Percentiles rank a stretch among this genome's conserved stretches.
These are phyloP conservation scores for Philopedon plagiatum DNA, from an alignment of 2,888 invertebrate species.

Conservation along the genomic window DNA sequence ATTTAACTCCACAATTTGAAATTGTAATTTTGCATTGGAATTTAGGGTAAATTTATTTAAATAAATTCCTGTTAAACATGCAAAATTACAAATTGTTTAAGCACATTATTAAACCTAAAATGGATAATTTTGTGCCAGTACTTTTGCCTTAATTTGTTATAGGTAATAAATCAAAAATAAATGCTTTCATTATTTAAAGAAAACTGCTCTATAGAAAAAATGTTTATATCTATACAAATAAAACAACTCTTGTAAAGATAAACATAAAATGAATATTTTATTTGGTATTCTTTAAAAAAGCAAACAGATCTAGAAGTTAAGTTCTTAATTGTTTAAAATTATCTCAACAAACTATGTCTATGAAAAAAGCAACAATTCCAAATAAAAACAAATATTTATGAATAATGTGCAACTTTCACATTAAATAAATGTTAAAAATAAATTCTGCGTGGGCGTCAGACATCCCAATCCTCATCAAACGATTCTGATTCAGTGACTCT, in stretches of 20 bases:
- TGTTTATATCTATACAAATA: too few species aligned
- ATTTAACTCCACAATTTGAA: not conserved
- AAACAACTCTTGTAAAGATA: too few species aligned
- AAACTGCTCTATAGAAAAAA: too few species aligned
- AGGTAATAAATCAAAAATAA: too few species aligned
- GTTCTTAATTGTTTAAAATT: not conserved
- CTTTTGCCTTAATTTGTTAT: too few species aligned
- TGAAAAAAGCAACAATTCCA: not conserved
- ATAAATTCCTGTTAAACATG: constrained; percentile 20
- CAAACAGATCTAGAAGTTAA: not conserved
- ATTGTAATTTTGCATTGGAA: not conserved
- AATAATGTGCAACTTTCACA: not conserved
- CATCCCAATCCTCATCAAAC: not conserved
- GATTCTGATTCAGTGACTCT: not conserved
- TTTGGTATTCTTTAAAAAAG: not conserved
- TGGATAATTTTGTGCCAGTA: too few species aligned
- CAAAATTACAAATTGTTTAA: not conserved
- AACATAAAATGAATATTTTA: too few species aligned
- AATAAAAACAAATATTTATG: not conserved
- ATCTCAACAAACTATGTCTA: not conserved
- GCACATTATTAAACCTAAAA: too few species aligned
- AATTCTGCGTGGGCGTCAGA: not conserved
- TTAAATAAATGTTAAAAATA: constrained; percentile 8
- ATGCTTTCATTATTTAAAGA: too few species aligned
- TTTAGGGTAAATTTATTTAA: constrained; percentile 6